A percentile compares a stretch with the other conserved stretches of the same genome.
These are phyloP conservation scores for Dunckerocampus dactyliophorus DNA, from an alignment of 2,113 vertebrate species.

Conservation along the genomic window DNA sequence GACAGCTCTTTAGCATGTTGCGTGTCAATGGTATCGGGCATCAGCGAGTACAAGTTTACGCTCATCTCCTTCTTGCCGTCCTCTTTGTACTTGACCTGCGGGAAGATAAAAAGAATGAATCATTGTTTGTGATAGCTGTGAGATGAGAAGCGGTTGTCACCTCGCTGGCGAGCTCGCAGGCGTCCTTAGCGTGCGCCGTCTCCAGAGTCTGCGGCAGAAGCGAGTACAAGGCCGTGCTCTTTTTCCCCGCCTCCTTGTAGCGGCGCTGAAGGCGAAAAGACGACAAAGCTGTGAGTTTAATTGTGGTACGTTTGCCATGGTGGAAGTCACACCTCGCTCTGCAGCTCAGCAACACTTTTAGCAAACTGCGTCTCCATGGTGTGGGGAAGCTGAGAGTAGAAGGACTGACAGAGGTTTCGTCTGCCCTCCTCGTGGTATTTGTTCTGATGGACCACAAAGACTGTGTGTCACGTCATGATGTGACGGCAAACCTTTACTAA, in stretches of 20 bases:
- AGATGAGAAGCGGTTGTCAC: slow-evolving; percentile 21
- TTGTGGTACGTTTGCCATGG: slow-evolving; percentile 69
- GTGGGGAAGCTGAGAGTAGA: slow-evolving; percentile 86
- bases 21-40: slow-evolving; percentile 84
- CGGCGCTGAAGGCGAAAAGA: slow-evolving; percentile 37
- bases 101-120: no score
- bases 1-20: slow-evolving; percentile 76
- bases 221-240: slow-evolving; percentile 77
- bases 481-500: background rate
- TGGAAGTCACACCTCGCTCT: slow-evolving; percentile 81
- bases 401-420: slow-evolving; percentile 73
- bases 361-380: slow-evolving; percentile 85
- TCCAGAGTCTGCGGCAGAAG: slow-evolving; percentile 86
- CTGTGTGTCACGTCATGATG: background rate
- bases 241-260: slow-evolving; percentile 80
- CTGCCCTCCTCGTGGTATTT: slow-evolving; percentile 84
- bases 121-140: background rate
- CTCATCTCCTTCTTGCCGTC: slow-evolving; percentile 73
- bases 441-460: slow-evolving; percentile 57
- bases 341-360: slow-evolving; percentile 77
- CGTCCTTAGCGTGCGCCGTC: slow-evolving; percentile 81
- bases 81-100: slow-evolving; percentile 53
- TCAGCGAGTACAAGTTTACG: slow-evolving; percentile 76
- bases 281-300: no score
- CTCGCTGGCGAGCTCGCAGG: slow-evolving; percentile 54